Base-by-base conservation (phyloP, 1,140 invertebrate genomes). In the Pteromalus puparum region DNA sequence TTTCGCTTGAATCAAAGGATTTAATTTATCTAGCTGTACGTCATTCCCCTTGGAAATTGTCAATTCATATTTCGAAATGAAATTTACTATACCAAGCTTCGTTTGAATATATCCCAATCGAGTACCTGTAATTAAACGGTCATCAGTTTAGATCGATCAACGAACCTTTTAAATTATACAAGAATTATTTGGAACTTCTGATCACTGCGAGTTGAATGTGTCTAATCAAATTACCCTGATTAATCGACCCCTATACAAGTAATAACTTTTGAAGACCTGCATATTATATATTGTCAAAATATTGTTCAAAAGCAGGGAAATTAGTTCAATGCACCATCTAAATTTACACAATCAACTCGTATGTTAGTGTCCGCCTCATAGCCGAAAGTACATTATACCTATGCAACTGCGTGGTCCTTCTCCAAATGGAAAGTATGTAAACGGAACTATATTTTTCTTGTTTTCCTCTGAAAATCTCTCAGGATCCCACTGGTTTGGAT, bases 401-500 rank as follows among this genome's bases (percentile, higher is more conserved):
- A 86, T 80, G 38, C 85, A 86, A 21, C 67, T 75, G 13, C 76
- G 74, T 10, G 85, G 85, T 18, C 85, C 85, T 48, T 82, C 48
- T 21, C 95, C 94, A 87, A 95, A 95, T 1, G 95, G 94, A 9
- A 95, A 88, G 85, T 93, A 95, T 0, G 90, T 90, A 76, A 88
- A 94, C 1, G 91, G 88, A 13, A 85, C 79, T 76, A 91, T 90
- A 38, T 94, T 89, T 5, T 77, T 81, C n/a, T 89, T 90, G 65
- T 92, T 92, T 42, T 92, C 91, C 24, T 94, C 93, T 0, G 92
- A 87, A 88, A 96, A 97, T 42, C 96, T 91, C 83, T 96, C 94
- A 0, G 96, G 96, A 90, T 95, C 92, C 87, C 95, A 97, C 21
- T 89, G 90, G 26, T 95, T 92, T 0, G 96, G 96, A 83, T 96